These are phyloP conservation scores for Bellardia pandia DNA, from an alignment of 2,888 invertebrate species.

Conservation along the genomic window DNA sequence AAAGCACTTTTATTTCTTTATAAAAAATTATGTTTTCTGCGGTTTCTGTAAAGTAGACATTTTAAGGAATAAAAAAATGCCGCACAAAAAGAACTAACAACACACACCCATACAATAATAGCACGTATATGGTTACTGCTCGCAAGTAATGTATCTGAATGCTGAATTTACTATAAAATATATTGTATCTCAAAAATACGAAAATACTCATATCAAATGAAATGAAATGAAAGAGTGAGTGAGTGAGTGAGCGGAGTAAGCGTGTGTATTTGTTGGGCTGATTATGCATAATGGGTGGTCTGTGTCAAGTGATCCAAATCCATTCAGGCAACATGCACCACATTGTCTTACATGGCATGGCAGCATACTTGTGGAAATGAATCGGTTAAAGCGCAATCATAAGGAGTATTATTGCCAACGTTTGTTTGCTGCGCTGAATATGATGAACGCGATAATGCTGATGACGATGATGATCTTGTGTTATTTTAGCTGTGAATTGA, in stretches of 20 bases:
- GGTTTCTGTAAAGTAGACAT: conserved; percentile 67
- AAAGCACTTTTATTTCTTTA: conserved; percentile 63
- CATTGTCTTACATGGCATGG: conserved; percentile 45
- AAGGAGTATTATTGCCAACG: conserved; percentile 76
- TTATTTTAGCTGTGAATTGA: conserved; percentile 74
- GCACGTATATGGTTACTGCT: not conserved
- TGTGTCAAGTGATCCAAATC: conserved; percentile 67
- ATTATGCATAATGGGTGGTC: conserved; percentile 69
- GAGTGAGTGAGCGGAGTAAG: not conserved
- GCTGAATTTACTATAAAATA: not conserved
- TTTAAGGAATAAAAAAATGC: conserved; percentile 57
- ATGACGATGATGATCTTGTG: conserved; percentile 64
- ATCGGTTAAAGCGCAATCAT: conserved; percentile 78
- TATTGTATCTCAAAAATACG: not conserved
- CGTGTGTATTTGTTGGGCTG: conserved; percentile 19
- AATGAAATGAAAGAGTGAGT: not conserved
- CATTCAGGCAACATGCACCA: conserved; percentile 53
- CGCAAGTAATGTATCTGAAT: not conserved
- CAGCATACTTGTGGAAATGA: conserved; percentile 16
- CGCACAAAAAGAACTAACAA: conserved; percentile 42
- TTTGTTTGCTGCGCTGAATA: conserved; percentile 40
- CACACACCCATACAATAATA: conserved; percentile 10
- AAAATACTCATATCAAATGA: not conserved
- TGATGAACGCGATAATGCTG: conserved; percentile 50
- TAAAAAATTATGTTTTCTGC: conserved; percentile 65